Percentiles rank a stretch among this genome's conserved stretches.
Conservation (phyloP, 1,140 invertebrate species). For the Penaeus japonicus region DNA sequence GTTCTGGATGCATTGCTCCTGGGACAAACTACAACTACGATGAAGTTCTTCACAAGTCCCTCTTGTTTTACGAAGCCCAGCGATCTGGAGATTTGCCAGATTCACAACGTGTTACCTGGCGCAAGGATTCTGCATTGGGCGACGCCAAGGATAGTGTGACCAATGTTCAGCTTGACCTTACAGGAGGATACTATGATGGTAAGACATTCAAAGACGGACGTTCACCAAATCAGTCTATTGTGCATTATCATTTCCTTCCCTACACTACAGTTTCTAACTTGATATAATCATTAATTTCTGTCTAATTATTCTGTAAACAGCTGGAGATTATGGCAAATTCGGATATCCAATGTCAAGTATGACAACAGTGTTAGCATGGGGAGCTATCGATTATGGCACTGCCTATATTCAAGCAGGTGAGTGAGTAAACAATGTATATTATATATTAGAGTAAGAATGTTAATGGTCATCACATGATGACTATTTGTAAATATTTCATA, state of each 20-base stretch:
- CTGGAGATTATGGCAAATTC: slow-evolving; percentile 64
- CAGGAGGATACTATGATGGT: slow-evolving; percentile 65
- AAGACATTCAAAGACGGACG: neutral
- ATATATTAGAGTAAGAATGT: too few species aligned
- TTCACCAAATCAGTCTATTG: neutral
- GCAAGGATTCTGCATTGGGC: slow-evolving; percentile 62
- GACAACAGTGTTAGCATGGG: slow-evolving; percentile 62
- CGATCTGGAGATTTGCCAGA: slow-evolving; percentile 62
- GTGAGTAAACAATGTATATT: too few species aligned
- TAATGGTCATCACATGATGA: too few species aligned
- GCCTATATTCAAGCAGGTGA: slow-evolving; percentile 29
- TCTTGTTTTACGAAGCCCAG: slow-evolving; percentile 65
- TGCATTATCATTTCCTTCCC: neutral
- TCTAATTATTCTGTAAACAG: slow-evolving; percentile 19
- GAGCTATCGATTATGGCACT: slow-evolving; percentile 60
- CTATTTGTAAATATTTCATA: neutral
- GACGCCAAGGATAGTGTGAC: slow-evolving; percentile 62
- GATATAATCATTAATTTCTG: too few species aligned
- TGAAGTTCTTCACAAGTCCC: slow-evolving; percentile 62
- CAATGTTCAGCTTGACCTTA: slow-evolving; percentile 59
- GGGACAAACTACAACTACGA: slow-evolving; percentile 27
- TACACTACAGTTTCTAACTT: too few species aligned
- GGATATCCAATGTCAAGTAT: slow-evolving; percentile 63
- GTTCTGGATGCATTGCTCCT: too few species aligned
- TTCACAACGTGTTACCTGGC: slow-evolving; percentile 62